These are phyloP conservation scores for Neodiprion lecontei DNA, from an alignment of 1,140 invertebrate genomes.

Conservation along the genomic window DNA sequence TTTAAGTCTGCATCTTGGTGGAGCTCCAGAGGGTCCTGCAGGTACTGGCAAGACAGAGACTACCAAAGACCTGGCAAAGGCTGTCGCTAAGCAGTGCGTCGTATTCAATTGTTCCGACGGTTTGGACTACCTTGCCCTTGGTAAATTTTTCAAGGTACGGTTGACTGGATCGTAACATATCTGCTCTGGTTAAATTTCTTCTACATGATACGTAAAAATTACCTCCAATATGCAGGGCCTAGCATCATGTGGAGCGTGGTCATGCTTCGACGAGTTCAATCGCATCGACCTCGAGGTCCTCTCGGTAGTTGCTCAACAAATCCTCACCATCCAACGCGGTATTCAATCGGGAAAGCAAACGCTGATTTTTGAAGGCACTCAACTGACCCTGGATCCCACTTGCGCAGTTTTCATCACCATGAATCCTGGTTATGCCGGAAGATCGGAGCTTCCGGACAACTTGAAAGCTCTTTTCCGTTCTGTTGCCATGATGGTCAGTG, in stretches of 20 bases:
- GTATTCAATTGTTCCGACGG: conserved; percentile 97
- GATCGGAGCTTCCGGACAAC: conserved; percentile 92
- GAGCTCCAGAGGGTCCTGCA: conserved; percentile 93
- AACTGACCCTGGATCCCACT: conserved; percentile 84
- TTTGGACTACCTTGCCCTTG: conserved; percentile 90
- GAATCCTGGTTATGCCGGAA: conserved; percentile 93
- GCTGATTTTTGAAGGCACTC: conserved; percentile 89
- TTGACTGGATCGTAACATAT: conserved; percentile 65
- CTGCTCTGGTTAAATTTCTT: not conserved
- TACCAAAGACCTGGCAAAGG: conserved; percentile 95
- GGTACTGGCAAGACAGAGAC: conserved; percentile 97
- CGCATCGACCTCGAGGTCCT: conserved; percentile 86
- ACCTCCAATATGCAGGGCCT: conserved; percentile 69
- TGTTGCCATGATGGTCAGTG: conserved; percentile 91
- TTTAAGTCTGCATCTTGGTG: conserved; percentile 81
- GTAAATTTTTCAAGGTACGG: conserved; percentile 95
- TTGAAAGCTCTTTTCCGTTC: conserved; percentile 94
- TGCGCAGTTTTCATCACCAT: conserved; percentile 97
- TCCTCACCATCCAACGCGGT: conserved; percentile 76
- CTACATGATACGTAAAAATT: conserved; percentile 13
- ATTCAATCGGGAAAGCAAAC: conserved; percentile 79
- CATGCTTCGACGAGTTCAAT: conserved; percentile 97
- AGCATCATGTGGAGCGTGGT: conserved; percentile 95
- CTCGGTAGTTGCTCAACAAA: conserved; percentile 91
- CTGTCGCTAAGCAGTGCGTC: conserved; percentile 94